Base-by-base conservation (phyloP, 2,797 vertebrate genomes). In the Myotis vivesi region DNA sequence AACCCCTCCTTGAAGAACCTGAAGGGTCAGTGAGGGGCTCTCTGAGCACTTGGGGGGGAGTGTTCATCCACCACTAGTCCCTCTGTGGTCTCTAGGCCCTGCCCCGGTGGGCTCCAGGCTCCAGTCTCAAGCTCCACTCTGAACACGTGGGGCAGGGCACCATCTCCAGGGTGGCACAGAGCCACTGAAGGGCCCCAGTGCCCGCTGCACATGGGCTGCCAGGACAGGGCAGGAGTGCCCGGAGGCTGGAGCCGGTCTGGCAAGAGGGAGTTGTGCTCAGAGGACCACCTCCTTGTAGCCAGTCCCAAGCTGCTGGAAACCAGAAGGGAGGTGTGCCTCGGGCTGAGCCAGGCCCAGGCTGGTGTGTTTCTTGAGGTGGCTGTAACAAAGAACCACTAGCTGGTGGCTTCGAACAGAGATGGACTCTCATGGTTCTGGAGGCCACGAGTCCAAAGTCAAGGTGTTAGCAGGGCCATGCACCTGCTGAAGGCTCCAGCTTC, bases 1-100 rank as follows among this genome's bases (percentile, higher is more conserved):
- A 49, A 25, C 73, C 10, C 91, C 77, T 92, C 76, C 64, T 57
- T 80, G 44, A 87, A 79, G 87, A 80, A 20, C 23, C 75, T 83
- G 33, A 53, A 8, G 36, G 33, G 28, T 22, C 20, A 33, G 22
- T 46, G 38, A 66, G 6, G 17, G 49, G 15, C 59, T 57, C 72
- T 92, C 59, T 73, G 73, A 90, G 73, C 59, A 69, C 16, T 8
- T 9, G 38, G 15, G 8, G 17, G 4, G 12, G 0, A 4, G 25
- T 23, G 8, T 87, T 83, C 57, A 23, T 77, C 53, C 53, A 33
- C 53, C 3, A 0, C 28, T 36, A 38, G 17, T 33, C 44, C 30
- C 46, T 5, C 22, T 8, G 8, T 9, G 20, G 69, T 30, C 13
- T 79, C 51, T 51, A 30, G 38, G 20, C 20, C 85, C 33, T n/a